These are phyloP conservation scores for Silurus lanzhouensis DNA, from an alignment of 2,797 vertebrate genomes.

Conservation along the genomic window DNA sequence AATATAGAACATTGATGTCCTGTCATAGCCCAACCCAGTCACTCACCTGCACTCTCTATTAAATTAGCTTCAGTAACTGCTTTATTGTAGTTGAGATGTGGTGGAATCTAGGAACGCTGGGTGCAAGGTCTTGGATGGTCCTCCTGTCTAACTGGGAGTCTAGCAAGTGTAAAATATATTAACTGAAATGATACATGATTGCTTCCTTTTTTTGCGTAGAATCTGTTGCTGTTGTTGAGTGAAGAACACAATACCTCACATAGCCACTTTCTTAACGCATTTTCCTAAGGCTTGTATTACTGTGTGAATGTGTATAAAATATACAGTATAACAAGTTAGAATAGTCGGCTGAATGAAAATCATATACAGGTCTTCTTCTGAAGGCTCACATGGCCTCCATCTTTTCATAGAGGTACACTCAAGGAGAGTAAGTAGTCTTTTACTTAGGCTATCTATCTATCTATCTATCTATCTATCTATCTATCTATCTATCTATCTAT, in stretches of 20 bases:
- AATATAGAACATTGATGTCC: not conserved
- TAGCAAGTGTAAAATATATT: not conserved
- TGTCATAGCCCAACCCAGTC: not conserved
- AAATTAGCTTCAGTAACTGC: not conserved
- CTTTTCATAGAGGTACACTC: not conserved
- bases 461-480: too few relatives aligned
- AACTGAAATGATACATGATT: not conserved
- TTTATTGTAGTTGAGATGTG: not conserved
- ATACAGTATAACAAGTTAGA: not conserved
- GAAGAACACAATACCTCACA: not conserved
- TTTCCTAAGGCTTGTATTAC: not conserved
- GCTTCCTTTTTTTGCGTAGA: not conserved
- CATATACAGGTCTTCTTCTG: not conserved
- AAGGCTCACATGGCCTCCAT: not conserved
- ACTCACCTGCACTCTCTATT: not conserved
- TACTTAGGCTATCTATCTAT: not conserved
- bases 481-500: too few relatives aligned
- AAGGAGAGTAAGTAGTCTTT: not conserved
- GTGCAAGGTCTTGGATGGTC: not conserved
- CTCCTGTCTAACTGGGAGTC: not conserved
- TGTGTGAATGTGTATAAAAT: not conserved
- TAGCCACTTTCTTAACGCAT: not conserved
- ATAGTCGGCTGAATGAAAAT: not conserved
- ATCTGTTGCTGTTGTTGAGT: not conserved
- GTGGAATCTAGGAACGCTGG: not conserved